A percentile compares a stretch with the other conserved stretches of the same genome.
phyloP scores from a whole-genome alignment of 2,888 invertebrate species.

The Meloe dianella region DNA sequence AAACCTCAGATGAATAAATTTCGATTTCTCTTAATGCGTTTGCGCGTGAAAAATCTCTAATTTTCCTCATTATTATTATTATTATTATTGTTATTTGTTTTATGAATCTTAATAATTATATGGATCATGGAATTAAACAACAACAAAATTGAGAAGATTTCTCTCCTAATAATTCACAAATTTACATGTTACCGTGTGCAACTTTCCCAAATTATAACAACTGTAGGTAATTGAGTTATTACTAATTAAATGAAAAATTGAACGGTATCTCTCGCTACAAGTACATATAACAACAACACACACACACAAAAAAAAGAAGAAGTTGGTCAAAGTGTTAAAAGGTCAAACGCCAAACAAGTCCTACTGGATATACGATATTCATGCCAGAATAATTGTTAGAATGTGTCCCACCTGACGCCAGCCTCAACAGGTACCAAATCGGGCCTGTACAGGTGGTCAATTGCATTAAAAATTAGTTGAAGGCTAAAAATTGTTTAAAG shows the following conservation, averaged over 20 bases:
- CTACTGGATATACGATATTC: slow-evolving; percentile 6
- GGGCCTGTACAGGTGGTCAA: not conserved
- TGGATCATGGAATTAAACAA: not conserved
- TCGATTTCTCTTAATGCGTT: slow-evolving; percentile 24
- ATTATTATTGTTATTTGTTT: not conserved
- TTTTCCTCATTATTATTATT: not conserved
- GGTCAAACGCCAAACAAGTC: slow-evolving; percentile 1
- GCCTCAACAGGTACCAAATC: slow-evolving; percentile 10
- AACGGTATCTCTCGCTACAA: not conserved
- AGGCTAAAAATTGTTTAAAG: not conserved
- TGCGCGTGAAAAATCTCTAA: slow-evolving; percentile 24
- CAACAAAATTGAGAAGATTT: not conserved
- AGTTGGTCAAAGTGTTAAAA: slow-evolving; percentile 1
- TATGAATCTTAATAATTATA: not conserved
- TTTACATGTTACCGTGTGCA: slow-evolving; percentile 4
- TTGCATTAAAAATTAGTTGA: not conserved
- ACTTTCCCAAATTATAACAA: slow-evolving; percentile 10
- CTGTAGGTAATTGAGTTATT: not conserved
- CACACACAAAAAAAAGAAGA: not conserved
- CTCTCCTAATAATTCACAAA: not conserved
- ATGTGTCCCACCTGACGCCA: slow-evolving; percentile 12
- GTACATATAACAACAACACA: not conserved
- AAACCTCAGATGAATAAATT: slow-evolving; percentile 22
- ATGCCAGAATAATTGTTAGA: not conserved
- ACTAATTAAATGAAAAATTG: not conserved